Evolutionary conservation across 2,113 vertebrate species (phyloP).

Genomic region (Apodemus sylvaticus): DNA sequence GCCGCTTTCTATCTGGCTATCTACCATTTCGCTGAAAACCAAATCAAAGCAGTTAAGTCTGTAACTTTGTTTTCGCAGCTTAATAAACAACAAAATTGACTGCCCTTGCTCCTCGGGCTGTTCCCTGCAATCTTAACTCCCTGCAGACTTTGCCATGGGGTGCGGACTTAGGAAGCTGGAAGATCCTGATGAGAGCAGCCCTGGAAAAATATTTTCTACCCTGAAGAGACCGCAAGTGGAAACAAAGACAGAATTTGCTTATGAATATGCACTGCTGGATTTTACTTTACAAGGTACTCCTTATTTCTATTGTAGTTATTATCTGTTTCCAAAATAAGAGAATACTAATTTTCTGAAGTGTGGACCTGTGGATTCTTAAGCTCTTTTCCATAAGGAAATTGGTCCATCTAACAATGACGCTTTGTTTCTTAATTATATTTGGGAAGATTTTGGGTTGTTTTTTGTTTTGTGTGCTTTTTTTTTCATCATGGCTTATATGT

Average conservation of each 20-base stretch:
- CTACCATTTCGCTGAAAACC: constrained; percentile 73
- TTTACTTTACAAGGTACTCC: constrained; percentile 95
- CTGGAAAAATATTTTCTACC: constrained; percentile 98
- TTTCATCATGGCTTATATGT: constrained; percentile 41
- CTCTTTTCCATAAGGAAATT: constrained; percentile 69
- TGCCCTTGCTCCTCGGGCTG: constrained; percentile 71
- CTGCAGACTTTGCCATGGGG: constrained; percentile 91
- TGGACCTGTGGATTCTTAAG: constrained; percentile 42
- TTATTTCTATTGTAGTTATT: constrained; percentile 60
- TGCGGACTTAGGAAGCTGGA: constrained; percentile 97
- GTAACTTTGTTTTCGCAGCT: constrained; percentile 56
- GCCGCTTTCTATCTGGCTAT: constrained; percentile 67
- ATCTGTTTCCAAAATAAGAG: constrained; percentile 26
- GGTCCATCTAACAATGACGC: constrained; percentile 65
- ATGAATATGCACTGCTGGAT: constrained; percentile 96
- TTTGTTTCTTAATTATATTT: constrained; percentile 73
- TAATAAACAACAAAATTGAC: constrained; percentile 74
- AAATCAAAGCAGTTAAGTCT: constrained; percentile 70
- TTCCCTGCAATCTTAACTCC: constrained; percentile 80
- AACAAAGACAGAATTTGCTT: constrained; percentile 92
- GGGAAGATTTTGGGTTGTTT: constrained; percentile 56
- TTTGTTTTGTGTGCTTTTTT: background rate
- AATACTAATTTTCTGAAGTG: constrained; percentile 58
- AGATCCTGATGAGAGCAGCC: constrained; percentile 97
- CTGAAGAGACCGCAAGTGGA: constrained; percentile 98